phyloP scores from a whole-genome alignment of 2,888 invertebrate species.

The Conomelus anceps region DNA sequence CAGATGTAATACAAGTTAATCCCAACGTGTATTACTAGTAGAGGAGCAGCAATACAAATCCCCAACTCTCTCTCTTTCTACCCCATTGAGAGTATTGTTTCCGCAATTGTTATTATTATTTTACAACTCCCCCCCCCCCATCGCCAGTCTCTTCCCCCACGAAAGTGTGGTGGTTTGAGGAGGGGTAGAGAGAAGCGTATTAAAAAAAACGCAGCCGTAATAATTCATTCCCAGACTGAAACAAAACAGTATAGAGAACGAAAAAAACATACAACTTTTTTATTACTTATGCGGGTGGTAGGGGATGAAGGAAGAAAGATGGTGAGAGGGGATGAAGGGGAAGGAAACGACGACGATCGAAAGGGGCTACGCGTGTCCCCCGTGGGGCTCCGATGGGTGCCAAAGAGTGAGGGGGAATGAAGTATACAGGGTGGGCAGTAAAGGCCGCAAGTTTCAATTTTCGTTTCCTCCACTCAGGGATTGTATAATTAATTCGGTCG shows the following conservation, averaged over 20 bases:
- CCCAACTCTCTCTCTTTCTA: not conserved
- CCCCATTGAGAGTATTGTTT: not conserved
- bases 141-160: too few relatives aligned
- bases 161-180: not conserved
- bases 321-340: not conserved
- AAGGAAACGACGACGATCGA: not conserved
- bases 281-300: not conserved
- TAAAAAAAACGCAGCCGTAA: not conserved
- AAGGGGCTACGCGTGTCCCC: not conserved
- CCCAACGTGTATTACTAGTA: not conserved
- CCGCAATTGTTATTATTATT: not conserved
- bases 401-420: not conserved
- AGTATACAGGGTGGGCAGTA: not conserved
- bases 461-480: slow-evolving; percentile 10
- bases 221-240: not conserved
- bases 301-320: not conserved
- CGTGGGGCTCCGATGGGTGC: too few relatives aligned
- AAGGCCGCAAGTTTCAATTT: slow-evolving; percentile 4
- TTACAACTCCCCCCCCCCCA: not conserved
- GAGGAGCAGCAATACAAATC: not conserved
- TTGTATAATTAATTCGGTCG: slow-evolving; percentile 17
- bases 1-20: not conserved
- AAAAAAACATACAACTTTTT: not conserved
- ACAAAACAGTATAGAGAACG: not conserved
- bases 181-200: not conserved